Evolutionary conservation across 2,888 invertebrate genomes (phyloP), one percentile per base, ranked within the genome.

Genomic region (Melanostoma scalare): DNA sequence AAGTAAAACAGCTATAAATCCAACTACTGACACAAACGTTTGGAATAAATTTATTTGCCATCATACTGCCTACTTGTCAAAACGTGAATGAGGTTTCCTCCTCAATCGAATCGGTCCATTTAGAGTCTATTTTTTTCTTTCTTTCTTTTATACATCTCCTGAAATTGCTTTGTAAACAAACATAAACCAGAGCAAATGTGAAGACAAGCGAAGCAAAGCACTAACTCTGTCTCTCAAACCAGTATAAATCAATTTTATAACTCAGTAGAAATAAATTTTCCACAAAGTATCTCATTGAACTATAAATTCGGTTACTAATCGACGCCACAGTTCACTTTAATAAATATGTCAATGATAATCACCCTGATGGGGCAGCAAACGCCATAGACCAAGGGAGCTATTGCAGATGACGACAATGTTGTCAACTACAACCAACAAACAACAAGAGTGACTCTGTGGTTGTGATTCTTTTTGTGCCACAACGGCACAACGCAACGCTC

Each of bases 231-330:
- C 10, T 20, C 20, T 36, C 40, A 52, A 42, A 31, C 33, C 20
- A 48, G 53, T 73, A 72, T 68, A 73, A 73, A 68, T 73, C 68
- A 79, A 50, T 61, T 79, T 73, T 61, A 79, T 50, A 69, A 69
- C 74, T 52, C 50, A 2, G n/a, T 33, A 9, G 30, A 35, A 52
- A 55, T 53, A 42, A 61, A 67, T 58, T 50, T 33, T 1, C 61
- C 42, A 0, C 61, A 56, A 31, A 48, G 67, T 9, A n/a, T 44
- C 42, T 33, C 6, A 38, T 55, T 69, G 10, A 31, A 38, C 4
- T 9, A 55, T 40, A 61, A 42, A 56, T 44, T 42, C 31, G 46
- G 31, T 36, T 9, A 56, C 74, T 79, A 74, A 79, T 63, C 74
- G 56, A 63, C 79, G 56, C 79, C 74, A 79, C 79, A 68, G 55